phyloP scores from a whole-genome alignment of 2,113 vertebrate genomes.

The Salminus brasiliensis region DNA sequence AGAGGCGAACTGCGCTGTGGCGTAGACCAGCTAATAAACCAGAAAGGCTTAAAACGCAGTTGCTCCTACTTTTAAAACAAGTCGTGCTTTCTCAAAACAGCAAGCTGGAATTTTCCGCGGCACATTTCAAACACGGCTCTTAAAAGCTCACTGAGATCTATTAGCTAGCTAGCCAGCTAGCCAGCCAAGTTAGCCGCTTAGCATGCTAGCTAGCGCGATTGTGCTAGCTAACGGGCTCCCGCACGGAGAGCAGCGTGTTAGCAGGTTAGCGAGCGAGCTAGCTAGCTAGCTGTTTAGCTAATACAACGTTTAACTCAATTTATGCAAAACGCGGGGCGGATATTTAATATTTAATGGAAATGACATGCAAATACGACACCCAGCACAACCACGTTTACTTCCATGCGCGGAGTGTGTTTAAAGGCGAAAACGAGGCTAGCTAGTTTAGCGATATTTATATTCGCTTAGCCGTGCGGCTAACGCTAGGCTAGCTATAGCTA shows the following conservation, averaged over 20 bases:
- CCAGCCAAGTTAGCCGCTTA: constrained; percentile 1
- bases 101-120: constrained; percentile 38
- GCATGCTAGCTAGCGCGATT: constrained; percentile 10
- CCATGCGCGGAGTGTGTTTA: no score
- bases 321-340: background rate
- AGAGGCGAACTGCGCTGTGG: background rate
- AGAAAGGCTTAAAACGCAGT: background rate
- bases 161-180: no score
- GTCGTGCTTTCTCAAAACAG: background rate
- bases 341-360: background rate
- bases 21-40: background rate
- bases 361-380: background rate
- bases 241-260: constrained; percentile 10
- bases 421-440: no score
- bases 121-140: constrained; percentile 54
- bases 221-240: background rate
- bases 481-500: no score
- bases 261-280: no score
- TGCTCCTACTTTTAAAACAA: background rate
- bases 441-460: background rate
- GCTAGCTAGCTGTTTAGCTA: constrained; percentile 48
- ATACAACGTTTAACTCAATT: background rate
- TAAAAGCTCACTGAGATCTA: constrained; percentile 23
- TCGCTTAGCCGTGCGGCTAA: background rate
- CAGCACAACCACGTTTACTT: background rate